These are phyloP conservation scores for Hapalemur alaotrensis DNA, from an alignment of 2,797 vertebrate species.

Conservation along the genomic window DNA sequence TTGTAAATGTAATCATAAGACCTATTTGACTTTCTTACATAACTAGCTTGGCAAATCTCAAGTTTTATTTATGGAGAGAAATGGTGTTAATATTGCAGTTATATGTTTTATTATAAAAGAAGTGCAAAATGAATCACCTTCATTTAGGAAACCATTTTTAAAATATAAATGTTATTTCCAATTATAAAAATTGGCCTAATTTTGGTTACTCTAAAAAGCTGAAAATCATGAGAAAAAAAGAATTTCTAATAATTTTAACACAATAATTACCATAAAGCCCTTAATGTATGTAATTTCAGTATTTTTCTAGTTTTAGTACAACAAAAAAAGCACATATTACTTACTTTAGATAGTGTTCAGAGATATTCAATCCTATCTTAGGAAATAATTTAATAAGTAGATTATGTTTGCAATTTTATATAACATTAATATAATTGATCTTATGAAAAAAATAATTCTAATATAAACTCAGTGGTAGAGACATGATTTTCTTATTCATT, in stretches of 20 bases:
- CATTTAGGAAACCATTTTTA: neutral
- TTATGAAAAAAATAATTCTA: neutral
- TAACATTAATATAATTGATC: neutral
- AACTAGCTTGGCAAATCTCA: neutral
- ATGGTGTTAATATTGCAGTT: neutral
- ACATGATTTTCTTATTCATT: neutral
- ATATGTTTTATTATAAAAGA: neutral
- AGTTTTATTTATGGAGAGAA: neutral
- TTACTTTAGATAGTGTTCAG: neutral
- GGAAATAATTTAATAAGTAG: neutral
- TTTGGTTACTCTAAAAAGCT: neutral
- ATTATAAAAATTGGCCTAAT: neutral
- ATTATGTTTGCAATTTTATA: neutral
- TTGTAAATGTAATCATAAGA: slow-evolving; percentile 2
- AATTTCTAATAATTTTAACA: neutral
- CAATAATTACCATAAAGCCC: neutral
- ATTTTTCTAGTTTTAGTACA: neutral
- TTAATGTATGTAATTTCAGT: neutral
- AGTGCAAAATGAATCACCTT: neutral
- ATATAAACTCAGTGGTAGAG: neutral
- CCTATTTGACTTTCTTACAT: neutral
- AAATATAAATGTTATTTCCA: neutral
- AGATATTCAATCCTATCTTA: neutral
- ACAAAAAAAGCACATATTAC: neutral
- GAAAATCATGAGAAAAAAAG: neutral